A percentile compares a stretch with the other conserved stretches of the same genome.
Evolutionary conservation across 2,113 vertebrate species (phyloP).

Genomic region (Mystacornis crossleyi): DNA sequence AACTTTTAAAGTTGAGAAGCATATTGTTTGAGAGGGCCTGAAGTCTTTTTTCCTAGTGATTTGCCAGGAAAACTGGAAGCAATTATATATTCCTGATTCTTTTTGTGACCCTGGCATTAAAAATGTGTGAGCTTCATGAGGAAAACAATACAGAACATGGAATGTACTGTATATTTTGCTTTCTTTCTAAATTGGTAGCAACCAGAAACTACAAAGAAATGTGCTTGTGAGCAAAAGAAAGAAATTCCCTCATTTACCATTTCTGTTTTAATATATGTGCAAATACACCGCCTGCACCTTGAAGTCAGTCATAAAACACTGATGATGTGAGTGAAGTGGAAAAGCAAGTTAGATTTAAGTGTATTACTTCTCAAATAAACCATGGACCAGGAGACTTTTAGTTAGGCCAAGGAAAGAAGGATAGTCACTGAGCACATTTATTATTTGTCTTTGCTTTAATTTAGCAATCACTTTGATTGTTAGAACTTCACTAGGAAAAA

Average conservation of each 20-base stretch:
- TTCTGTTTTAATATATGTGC: constrained; percentile 16
- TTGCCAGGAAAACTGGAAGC: constrained; percentile 3
- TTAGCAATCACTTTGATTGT: not conserved
- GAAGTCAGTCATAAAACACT: not conserved
- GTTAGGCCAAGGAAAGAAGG: not conserved
- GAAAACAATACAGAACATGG: not conserved
- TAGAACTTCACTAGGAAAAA: not conserved
- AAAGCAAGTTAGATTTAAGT: constrained; percentile 12
- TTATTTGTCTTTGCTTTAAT: constrained; percentile 31
- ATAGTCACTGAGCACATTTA: not conserved
- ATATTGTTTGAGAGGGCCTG: not conserved
- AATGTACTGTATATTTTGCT: not conserved
- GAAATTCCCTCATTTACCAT: not conserved
- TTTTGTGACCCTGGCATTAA: constrained; percentile 1
- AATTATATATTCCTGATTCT: not conserved
- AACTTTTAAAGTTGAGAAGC: not conserved
- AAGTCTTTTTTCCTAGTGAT: not conserved
- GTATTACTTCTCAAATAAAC: not conserved
- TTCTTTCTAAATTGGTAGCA: not conserved
- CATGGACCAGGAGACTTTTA: not conserved
- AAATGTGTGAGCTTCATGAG: not conserved
- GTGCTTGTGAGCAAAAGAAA: not conserved
- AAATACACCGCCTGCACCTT: not conserved
- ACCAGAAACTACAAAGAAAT: not conserved
- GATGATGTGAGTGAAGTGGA: not conserved